Conservation (phyloP, 1,140 invertebrate species). For the Lamellibrachia luymesi region DNA sequence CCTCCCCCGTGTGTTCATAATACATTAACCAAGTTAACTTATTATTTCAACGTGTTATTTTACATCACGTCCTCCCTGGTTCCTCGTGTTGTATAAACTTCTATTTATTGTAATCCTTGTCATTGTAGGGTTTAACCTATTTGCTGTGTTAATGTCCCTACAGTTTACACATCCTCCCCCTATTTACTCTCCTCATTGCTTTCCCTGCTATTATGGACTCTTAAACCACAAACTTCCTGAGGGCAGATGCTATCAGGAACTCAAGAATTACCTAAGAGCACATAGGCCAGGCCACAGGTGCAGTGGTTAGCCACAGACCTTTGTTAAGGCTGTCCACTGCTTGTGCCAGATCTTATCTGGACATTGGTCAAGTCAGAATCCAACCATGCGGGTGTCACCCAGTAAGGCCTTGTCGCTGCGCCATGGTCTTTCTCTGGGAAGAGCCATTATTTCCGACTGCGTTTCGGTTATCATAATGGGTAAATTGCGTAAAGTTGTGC, state of each 20-base stretch:
- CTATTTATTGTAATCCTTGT: background rate
- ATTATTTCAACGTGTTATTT: background rate
- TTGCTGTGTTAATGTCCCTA: background rate
- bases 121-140: background rate
- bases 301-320: background rate
- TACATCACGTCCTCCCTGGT: background rate
- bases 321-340: background rate
- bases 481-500: background rate
- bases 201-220: background rate
- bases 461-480: background rate
- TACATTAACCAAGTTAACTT: background rate
- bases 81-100: background rate
- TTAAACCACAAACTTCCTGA: background rate
- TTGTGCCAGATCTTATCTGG: background rate
- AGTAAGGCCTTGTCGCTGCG: background rate
- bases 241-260: background rate
- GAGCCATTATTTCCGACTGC: background rate
- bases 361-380: background rate
- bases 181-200: background rate
- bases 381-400: background rate
- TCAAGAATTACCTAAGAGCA: background rate
- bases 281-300: background rate
- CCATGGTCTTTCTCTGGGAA: background rate
- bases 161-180: background rate
- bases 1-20: background rate